These are phyloP conservation scores for Cebus imitator DNA, from an alignment of 2,113 vertebrate species.

Conservation along the genomic window DNA sequence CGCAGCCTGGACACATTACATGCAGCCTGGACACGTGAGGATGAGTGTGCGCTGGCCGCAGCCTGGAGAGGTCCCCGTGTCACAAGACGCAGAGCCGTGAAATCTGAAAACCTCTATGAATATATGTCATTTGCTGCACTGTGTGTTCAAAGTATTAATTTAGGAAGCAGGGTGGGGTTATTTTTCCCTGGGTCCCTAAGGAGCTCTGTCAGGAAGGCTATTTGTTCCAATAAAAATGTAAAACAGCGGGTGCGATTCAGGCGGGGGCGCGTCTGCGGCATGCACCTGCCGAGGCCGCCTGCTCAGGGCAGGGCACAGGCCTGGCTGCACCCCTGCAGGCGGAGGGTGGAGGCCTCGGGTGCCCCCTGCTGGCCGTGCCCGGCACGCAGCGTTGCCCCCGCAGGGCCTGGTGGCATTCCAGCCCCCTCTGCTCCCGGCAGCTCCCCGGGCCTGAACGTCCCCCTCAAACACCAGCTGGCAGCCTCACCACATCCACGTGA, in stretches of 20 bases:
- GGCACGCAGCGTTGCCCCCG: neutral
- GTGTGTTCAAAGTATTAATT: neutral
- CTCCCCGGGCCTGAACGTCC: fast-evolving
- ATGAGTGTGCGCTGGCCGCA: no score
- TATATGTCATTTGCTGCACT: neutral
- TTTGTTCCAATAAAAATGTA: neutral
- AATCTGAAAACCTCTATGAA: neutral
- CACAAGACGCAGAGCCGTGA: neutral
- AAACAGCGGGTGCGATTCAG: neutral
- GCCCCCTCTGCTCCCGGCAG: no score
- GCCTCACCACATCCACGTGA: neutral
- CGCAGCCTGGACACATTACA: no score
- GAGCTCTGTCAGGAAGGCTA: neutral
- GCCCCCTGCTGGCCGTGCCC: neutral
- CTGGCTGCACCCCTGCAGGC: no score
- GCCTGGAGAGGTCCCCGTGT: neutral
- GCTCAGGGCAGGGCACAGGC: neutral
- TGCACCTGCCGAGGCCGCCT: neutral
- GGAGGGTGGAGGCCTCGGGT: neutral
- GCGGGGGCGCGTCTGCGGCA: no score
- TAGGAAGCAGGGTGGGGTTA: neutral
- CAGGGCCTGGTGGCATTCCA: no score
- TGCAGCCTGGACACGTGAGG: no score
- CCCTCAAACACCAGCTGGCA: neutral
- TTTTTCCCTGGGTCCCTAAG: neutral